Conservation (phyloP, 2,113 vertebrate species). For the Gymnarchus niloticus region DNA sequence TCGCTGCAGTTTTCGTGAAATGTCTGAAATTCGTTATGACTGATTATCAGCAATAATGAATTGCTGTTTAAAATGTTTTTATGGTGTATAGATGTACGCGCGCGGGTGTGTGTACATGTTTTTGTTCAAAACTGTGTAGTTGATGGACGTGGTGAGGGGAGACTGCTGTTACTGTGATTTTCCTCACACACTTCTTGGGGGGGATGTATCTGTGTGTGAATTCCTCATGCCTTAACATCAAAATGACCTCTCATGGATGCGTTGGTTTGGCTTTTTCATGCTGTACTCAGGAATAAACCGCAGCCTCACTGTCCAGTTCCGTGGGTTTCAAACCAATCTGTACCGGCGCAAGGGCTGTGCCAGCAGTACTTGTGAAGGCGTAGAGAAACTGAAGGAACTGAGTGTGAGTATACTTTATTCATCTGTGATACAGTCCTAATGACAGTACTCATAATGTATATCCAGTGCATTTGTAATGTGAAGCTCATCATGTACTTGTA, state of each 20-base stretch:
- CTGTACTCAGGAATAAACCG: conserved; percentile 46
- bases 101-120: too few species aligned
- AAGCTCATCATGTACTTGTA: background rate
- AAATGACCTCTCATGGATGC: background rate
- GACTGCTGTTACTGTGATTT: background rate
- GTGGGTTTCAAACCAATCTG: conserved; percentile 56
- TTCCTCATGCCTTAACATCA: background rate
- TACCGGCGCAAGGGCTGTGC: conserved; percentile 74
- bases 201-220: background rate
- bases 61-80: too few species aligned
- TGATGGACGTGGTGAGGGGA: background rate
- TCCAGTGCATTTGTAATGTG: background rate
- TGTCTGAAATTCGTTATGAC: background rate
- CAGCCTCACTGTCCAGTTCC: conserved; percentile 56
- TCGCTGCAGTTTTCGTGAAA: background rate
- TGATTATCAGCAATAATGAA: too few species aligned
- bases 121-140: background rate
- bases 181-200: background rate
- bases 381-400: conserved; percentile 74
- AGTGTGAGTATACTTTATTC: conserved; percentile 62
- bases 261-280: conserved; percentile 43
- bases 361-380: conserved; percentile 87
- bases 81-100: too few species aligned
- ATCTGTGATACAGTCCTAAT: background rate
- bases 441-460: background rate